A percentile compares a stretch with the other conserved stretches of the same genome.
Evolutionary conservation across 92 coral and sea anemone species (phyloP).

Genomic region (Porites cylindrica): DNA sequence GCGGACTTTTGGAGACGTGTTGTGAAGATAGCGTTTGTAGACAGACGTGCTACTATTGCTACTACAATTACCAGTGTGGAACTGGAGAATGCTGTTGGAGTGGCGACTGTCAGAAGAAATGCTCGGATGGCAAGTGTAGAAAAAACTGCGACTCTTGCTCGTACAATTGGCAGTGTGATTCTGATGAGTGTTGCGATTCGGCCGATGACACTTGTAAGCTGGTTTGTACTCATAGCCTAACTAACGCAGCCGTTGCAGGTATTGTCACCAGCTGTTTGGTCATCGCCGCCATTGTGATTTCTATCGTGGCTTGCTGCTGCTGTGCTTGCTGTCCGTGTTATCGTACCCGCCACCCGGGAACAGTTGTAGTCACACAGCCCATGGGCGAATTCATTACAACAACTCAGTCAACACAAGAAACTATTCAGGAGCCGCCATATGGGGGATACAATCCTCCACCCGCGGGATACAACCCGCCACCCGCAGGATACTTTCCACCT

Average conservation of each 20-base stretch:
- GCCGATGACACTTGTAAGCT: background rate
- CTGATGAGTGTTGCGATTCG: constrained; percentile 10
- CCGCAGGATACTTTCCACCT: background rate
- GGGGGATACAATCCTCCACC: background rate
- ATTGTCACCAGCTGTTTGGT: background rate
- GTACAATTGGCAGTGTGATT: background rate
- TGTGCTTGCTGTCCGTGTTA: constrained; percentile 41
- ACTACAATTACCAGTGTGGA: too few species aligned
- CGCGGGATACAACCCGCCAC: background rate
- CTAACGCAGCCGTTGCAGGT: background rate
- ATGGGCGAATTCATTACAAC: background rate
- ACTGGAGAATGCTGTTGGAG: background rate
- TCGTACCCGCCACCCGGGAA: constrained; percentile 11
- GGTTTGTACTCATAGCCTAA: background rate
- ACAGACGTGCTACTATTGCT: too few species aligned
- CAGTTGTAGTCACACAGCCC: background rate
- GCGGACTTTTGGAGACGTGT: too few species aligned
- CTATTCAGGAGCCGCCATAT: background rate
- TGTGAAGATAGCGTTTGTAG: too few species aligned
- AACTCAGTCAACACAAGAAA: background rate
- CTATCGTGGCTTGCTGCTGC: background rate
- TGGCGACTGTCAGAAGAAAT: background rate
- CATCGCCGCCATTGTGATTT: background rate
- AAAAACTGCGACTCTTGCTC: background rate
- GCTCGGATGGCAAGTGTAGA: constrained; percentile 4